These are phyloP conservation scores for Psilopogon haemacephalus DNA, from an alignment of 2,113 vertebrate species.

Conservation along the genomic window DNA sequence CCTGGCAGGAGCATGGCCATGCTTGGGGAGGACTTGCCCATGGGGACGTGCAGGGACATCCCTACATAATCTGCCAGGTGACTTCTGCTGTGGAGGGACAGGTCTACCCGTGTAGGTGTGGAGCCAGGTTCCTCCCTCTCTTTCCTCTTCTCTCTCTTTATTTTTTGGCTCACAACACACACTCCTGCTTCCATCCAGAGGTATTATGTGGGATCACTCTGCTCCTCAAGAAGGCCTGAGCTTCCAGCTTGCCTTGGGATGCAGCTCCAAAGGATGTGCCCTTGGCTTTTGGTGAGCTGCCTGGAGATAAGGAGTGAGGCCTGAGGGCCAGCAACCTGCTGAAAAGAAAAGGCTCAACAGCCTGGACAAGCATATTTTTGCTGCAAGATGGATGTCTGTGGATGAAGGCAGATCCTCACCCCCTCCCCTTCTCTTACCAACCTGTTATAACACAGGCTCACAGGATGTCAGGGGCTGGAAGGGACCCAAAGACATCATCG, in stretches of 20 bases:
- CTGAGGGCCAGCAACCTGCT: accelerated
- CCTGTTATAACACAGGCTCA: background rate
- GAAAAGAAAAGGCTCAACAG: background rate
- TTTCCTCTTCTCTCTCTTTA: background rate
- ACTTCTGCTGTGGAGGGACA: background rate
- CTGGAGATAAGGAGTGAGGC: background rate
- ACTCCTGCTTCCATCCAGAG: conserved; percentile 52
- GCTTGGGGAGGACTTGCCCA: background rate
- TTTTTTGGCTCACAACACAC: background rate
- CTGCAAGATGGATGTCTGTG: background rate
- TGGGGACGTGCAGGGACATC: background rate
- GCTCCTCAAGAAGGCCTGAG: background rate
- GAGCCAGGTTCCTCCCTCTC: background rate
- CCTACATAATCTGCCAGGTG: background rate
- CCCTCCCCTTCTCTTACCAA: background rate
- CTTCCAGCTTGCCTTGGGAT: background rate
- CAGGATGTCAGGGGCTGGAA: too few relatives aligned
- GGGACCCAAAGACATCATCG: too few relatives aligned
- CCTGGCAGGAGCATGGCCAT: accelerated
- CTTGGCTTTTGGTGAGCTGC: background rate
- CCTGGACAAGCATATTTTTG: background rate
- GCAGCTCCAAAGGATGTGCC: background rate
- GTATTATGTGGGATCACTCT: conserved; percentile 21
- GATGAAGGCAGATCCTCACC: background rate
- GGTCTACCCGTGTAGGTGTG: accelerated